A percentile compares a stretch with the other conserved stretches of the same genome.
Evolutionary conservation across 2,113 vertebrate species (phyloP).

Genomic region (Cettia cetti): DNA sequence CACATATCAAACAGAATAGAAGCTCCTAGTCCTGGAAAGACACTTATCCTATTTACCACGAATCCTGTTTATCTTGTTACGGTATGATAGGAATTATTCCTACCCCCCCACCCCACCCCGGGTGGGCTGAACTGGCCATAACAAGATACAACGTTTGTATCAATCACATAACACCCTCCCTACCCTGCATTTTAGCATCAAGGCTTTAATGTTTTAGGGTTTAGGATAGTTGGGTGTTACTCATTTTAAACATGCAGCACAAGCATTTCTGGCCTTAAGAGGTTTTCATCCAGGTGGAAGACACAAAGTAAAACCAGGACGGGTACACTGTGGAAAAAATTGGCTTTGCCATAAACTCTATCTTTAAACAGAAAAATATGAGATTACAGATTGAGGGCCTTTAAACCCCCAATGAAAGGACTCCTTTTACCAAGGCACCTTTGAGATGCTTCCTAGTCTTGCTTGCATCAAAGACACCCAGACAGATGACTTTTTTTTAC

Average conservation of each 20-base stretch:
- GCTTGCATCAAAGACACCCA: not conserved
- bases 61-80: not conserved
- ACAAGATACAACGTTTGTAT: not conserved
- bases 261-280: not conserved
- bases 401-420: not conserved
- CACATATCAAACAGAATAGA: not conserved
- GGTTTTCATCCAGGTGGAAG: not conserved
- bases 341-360: not conserved
- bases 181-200: not conserved
- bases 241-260: not conserved
- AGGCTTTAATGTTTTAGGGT: not conserved
- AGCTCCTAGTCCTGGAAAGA: not conserved
- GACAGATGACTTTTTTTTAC: not conserved
- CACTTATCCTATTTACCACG: not conserved
- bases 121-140: not conserved
- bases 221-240: not conserved
- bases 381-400: not conserved
- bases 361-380: not conserved
- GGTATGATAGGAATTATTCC: not conserved
- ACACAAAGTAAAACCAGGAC: not conserved
- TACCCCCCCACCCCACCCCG: rapidly evolving
- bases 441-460: not conserved
- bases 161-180: not conserved
- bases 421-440: not conserved
- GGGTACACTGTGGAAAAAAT: not conserved